Evolutionary conservation across 2,113 vertebrate species (phyloP), one percentile per base, ranked within the genome.

Genomic region (Brachyhypopomus gauderio): DNA sequence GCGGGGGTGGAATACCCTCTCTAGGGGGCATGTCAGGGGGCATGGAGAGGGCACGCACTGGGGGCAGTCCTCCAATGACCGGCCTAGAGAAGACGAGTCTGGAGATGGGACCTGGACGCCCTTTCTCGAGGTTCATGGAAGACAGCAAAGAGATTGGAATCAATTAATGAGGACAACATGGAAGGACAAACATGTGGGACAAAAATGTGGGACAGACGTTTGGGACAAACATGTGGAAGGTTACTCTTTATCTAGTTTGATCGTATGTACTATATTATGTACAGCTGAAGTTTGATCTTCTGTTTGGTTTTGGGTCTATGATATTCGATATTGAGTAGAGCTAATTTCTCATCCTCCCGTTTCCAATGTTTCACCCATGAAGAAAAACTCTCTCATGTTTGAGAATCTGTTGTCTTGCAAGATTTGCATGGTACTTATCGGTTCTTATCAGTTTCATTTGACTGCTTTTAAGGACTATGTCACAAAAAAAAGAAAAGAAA

Each of bases 121-220:
- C 96, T 1, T 99, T 99, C 93, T 94, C 97, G 45, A 95, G 96
- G 91, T 98, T 98, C 91, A 94, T 99, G 88, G 97, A 99, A 91
- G 97, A 99, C 87, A 98, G 96, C 92, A 99, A 99, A 94, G 97
- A 99, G 90, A 96, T 99, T 79, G 97, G 97, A 80, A 99, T 99
- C 90, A 99, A 99, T 92, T 99, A 95, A 93, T 78, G 20, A 86
- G 11, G 76, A 90, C 90, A 79, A 78, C 79, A 82, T 84, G 84
- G 81, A 85, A 87, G 88, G 86, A 89, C 85, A 0, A 38, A 90
- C 67, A 30, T 30, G 2, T 30, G 30, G 30, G 3, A n/a, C n/a
- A n/a, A n/a, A n/a, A n/a, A n/a, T n/a, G n/a, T n/a, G n/a, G n/a
- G n/a, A n/a, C n/a, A n/a, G n/a, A n/a, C n/a, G n/a, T n/a, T n/a